Evolutionary conservation across 2,888 invertebrate genomes (phyloP).

Genomic region (Candidula unifasciata): DNA sequence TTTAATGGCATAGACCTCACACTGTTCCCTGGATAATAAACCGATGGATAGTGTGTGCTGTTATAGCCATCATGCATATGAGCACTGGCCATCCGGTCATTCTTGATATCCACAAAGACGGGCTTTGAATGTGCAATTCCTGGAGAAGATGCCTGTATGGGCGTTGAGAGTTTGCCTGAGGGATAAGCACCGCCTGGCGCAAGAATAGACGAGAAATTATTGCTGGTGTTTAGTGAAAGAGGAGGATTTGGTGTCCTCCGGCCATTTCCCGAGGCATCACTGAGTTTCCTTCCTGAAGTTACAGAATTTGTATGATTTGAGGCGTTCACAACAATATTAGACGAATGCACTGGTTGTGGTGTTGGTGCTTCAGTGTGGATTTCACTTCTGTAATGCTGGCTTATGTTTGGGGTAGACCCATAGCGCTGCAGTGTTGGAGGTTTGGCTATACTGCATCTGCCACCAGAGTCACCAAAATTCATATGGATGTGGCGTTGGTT

Average conservation of each 20-base stretch:
- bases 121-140: conserved; percentile 49
- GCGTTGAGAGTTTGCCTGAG: conserved; percentile 31
- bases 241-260: conserved; percentile 23
- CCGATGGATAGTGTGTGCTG: neutral
- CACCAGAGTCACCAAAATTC: conserved; percentile 53
- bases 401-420: conserved; percentile 39
- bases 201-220: neutral
- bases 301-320: conserved; percentile 19
- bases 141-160: conserved; percentile 47
- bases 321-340: conserved; percentile 45
- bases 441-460: conserved; percentile 42
- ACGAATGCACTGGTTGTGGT: conserved; percentile 44
- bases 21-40: neutral
- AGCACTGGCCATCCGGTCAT: neutral
- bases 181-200: neutral
- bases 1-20: conserved; percentile 11
- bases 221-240: conserved; percentile 15
- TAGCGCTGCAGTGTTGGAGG: conserved; percentile 37
- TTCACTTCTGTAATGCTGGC: conserved; percentile 46
- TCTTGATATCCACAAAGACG: conserved; percentile 37
- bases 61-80: conserved; percentile 13
- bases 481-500: conserved; percentile 49
- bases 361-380: conserved; percentile 41
- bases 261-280: conserved; percentile 9
- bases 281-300: conserved; percentile 11